These are phyloP conservation scores for Hypomecis punctinalis DNA, from an alignment of 2,888 invertebrate genomes.

Conservation along the genomic window DNA sequence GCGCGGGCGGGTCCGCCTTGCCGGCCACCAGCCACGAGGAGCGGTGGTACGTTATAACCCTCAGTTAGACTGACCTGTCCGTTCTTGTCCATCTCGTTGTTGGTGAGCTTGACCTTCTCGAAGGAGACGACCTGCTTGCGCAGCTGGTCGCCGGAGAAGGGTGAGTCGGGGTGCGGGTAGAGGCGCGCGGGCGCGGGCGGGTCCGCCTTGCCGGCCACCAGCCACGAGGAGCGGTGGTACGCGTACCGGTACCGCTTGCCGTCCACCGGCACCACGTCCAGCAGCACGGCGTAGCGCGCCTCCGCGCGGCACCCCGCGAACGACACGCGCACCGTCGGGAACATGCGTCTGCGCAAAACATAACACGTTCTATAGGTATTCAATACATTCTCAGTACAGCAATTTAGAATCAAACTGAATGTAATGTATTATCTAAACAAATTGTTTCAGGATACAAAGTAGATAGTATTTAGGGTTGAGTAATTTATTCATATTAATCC, in stretches of 20 bases:
- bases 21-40: slow-evolving; percentile 83
- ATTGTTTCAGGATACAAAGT: too few species aligned
- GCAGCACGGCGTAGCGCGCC: slow-evolving; percentile 95
- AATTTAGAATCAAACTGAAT: too few species aligned
- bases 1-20: slow-evolving; percentile 98
- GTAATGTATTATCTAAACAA: too few species aligned
- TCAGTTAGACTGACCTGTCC: slow-evolving; percentile 91
- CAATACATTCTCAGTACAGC: too few species aligned
- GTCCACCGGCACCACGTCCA: slow-evolving; percentile 99
- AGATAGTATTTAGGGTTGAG: too few species aligned
- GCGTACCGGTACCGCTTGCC: slow-evolving; percentile 98
- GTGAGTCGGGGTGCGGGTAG: slow-evolving; percentile 98
- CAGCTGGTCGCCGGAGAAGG: slow-evolving; percentile 97
- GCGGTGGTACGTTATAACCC: neutral
- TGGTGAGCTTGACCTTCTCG: slow-evolving; percentile 99
- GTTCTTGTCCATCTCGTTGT: slow-evolving; percentile 98
- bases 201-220: slow-evolving; percentile 99
- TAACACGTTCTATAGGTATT: slow-evolving; percentile 8
- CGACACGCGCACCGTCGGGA: slow-evolving; percentile 97
- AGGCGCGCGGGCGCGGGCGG: slow-evolving; percentile 97
- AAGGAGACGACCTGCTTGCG: slow-evolving; percentile 98
- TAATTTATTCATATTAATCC: too few species aligned
- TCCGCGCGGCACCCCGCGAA: slow-evolving; percentile 94
- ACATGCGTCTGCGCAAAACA: slow-evolving; percentile 93
- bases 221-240: slow-evolving; percentile 99